Percentiles rank a stretch among this genome's conserved stretches.
Evolutionary conservation across 2,888 invertebrate species (phyloP).

Genomic region (Diadromus collaris): DNA sequence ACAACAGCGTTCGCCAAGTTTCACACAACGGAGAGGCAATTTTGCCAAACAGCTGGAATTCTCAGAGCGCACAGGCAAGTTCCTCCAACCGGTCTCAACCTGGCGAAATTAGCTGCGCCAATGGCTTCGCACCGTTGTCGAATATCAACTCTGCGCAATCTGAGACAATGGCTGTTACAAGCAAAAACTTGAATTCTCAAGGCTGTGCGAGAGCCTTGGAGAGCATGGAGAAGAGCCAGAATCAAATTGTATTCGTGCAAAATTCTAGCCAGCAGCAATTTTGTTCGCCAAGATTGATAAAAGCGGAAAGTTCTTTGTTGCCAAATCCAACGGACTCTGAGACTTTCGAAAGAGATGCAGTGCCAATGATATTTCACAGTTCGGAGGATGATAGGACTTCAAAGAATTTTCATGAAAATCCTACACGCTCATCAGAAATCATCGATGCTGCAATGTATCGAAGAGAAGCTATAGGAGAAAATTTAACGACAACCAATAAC

Average conservation of each 20-base stretch:
- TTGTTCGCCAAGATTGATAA: conserved; percentile 17
- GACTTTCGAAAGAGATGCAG: background rate
- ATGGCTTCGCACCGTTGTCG: conserved; percentile 13
- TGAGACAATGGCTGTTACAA: background rate
- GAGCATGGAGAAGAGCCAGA: conserved; percentile 24
- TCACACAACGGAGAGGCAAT: conserved; percentile 62
- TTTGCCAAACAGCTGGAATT: conserved; percentile 69
- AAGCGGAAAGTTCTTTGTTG: background rate
- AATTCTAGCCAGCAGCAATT: conserved; percentile 45
- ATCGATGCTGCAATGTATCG: background rate
- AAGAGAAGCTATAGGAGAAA: conserved; percentile 1
- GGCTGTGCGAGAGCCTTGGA: background rate
- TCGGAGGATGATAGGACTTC: background rate
- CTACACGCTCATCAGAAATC: background rate
- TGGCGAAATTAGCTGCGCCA: conserved; percentile 3
- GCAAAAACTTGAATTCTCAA: conserved; percentile 36
- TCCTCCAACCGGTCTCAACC: conserved; percentile 4
- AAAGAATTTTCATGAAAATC: background rate
- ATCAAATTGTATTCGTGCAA: conserved; percentile 51
- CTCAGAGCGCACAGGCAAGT: conserved; percentile 30
- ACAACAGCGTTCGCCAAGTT: conserved; percentile 29
- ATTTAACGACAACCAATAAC: background rate
- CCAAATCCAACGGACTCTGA: background rate
- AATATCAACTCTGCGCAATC: conserved; percentile 17
- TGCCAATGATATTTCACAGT: conserved; percentile 9